Percentiles rank a stretch among this genome's conserved stretches.
phyloP scores from a whole-genome alignment of 1,140 invertebrate species.

The Elymnias hypermnestra region DNA sequence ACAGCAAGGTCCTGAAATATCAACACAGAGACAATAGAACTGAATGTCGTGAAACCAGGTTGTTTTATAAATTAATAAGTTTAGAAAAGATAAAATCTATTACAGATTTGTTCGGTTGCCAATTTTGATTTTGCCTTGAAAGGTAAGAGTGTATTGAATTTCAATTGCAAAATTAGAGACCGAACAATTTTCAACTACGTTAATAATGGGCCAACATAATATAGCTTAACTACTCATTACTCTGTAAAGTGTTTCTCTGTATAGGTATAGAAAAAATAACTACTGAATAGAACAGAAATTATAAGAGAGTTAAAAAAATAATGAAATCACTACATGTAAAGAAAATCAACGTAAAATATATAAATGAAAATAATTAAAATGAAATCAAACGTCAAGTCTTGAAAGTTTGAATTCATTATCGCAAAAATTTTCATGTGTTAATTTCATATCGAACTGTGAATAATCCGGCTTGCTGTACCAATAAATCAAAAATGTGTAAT shows the following conservation, averaged over 20 bases:
- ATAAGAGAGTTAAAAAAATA: conserved; percentile 59
- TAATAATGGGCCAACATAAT: conserved; percentile 68
- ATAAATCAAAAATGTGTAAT: conserved; percentile 54
- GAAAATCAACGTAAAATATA: conserved; percentile 39
- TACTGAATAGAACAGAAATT: conserved; percentile 63
- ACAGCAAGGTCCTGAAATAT: conserved; percentile 14
- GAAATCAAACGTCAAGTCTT: conserved; percentile 31
- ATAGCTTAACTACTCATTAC: conserved; percentile 62
- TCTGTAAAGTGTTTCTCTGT: conserved; percentile 75
- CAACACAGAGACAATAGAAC: conserved; percentile 15
- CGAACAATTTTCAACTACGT: conserved; percentile 58
- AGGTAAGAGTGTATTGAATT: neutral
- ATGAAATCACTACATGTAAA: conserved; percentile 38
- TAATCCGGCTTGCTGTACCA: conserved; percentile 56
- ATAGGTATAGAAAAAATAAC: conserved; percentile 65
- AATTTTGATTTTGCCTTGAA: conserved; percentile 29
- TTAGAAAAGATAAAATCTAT: conserved; percentile 47
- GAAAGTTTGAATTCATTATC: conserved; percentile 36
- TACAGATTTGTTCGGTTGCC: conserved; percentile 53
- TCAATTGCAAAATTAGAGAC: conserved; percentile 44
- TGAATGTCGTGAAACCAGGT: conserved; percentile 60
- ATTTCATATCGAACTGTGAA: conserved; percentile 42
- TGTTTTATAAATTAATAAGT: conserved; percentile 29
- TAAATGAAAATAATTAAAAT: conserved; percentile 29
- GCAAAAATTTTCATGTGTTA: conserved; percentile 29